Percentiles rank a stretch among this genome's conserved stretches.
Evolutionary conservation across 2,888 invertebrate species (phyloP).

Genomic region (Melanchra persicariae): DNA sequence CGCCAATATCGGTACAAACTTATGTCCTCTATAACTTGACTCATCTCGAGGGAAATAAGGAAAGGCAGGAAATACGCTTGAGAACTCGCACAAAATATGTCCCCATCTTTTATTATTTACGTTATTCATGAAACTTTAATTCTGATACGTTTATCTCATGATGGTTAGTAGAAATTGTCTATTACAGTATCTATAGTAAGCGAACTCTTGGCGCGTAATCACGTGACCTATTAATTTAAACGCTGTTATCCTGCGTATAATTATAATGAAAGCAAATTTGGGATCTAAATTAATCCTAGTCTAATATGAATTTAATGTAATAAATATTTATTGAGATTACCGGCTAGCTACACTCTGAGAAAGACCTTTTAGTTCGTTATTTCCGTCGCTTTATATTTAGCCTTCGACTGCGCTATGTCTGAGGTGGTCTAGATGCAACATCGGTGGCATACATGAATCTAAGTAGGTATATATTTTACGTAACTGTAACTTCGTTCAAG

Average conservation of each 20-base stretch:
- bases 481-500: not conserved
- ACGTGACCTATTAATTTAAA: slow-evolving; percentile 44
- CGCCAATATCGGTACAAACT: slow-evolving; percentile 82
- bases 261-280: slow-evolving; percentile 51
- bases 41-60: slow-evolving; percentile 89
- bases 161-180: slow-evolving; percentile 41
- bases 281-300: slow-evolving; percentile 41
- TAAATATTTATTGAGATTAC: slow-evolving; percentile 40
- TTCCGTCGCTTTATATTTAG: slow-evolving; percentile 26
- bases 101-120: slow-evolving; percentile 81
- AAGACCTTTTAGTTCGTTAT: slow-evolving; percentile 29
- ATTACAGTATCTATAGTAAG: slow-evolving; percentile 35
- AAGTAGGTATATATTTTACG: not conserved
- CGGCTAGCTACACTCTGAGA: slow-evolving; percentile 3
- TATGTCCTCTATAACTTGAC: slow-evolving; percentile 87
- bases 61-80: slow-evolving; percentile 85
- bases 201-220: slow-evolving; percentile 11
- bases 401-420: not conserved
- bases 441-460: not conserved
- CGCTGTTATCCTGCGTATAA: slow-evolving; percentile 45
- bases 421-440: not conserved
- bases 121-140: slow-evolving; percentile 75
- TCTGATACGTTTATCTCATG: slow-evolving; percentile 66
- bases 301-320: slow-evolving; percentile 42
- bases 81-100: slow-evolving; percentile 86